These are phyloP conservation scores for Plodia interpunctella DNA, from an alignment of 1,140 invertebrate species.

Conservation along the genomic window DNA sequence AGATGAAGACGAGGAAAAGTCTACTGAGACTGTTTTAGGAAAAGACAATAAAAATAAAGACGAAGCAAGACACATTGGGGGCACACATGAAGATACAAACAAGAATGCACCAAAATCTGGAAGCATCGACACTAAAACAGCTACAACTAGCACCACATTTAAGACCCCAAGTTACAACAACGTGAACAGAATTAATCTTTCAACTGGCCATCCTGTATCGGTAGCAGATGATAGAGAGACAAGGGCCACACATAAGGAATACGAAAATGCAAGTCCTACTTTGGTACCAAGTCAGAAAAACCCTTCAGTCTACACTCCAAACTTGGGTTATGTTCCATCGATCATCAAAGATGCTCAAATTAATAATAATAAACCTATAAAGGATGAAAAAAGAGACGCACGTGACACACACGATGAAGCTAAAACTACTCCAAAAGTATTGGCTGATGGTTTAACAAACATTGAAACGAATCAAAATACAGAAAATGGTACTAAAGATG, in stretches of 20 bases:
- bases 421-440: background rate
- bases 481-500: background rate
- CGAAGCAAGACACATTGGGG: background rate
- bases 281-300: background rate
- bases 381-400: constrained; percentile 1
- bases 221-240: constrained; percentile 1
- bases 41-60: background rate
- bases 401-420: background rate
- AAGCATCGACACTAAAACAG: background rate
- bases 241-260: constrained; percentile 3
- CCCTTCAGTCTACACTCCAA: background rate
- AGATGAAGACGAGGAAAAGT: background rate
- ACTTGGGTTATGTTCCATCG: background rate
- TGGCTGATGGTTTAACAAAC: background rate
- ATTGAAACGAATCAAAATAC: background rate
- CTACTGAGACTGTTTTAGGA: background rate
- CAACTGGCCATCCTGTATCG: background rate
- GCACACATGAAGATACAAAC: background rate
- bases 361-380: background rate
- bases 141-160: background rate
- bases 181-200: background rate
- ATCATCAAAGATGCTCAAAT: background rate
- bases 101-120: constrained; percentile 5
- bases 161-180: background rate
- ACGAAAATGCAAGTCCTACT: background rate